A percentile compares a stretch with the other conserved stretches of the same genome.
These are phyloP conservation scores for Gambusia holbrooki DNA, from an alignment of 2,113 vertebrate genomes.

Conservation along the genomic window DNA sequence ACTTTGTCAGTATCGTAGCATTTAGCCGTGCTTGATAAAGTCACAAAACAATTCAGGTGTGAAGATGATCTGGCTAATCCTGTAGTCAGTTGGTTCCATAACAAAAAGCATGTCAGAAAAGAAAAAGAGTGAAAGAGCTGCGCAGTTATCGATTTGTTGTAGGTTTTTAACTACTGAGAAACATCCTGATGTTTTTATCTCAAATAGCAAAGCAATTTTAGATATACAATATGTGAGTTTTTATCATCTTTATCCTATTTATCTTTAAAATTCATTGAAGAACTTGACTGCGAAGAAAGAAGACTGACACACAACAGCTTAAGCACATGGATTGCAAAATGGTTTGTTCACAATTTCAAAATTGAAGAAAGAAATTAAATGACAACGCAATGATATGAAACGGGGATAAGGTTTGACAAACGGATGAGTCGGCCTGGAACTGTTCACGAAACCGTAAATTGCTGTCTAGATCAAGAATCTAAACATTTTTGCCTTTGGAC, in stretches of 20 bases:
- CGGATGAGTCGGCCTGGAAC: not conserved
- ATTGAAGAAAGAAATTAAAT: not conserved
- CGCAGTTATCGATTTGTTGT: not conserved
- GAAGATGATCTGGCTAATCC: not conserved
- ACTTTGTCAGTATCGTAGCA: not conserved
- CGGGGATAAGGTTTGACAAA: not conserved
- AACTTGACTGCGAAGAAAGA: not conserved
- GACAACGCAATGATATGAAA: not conserved
- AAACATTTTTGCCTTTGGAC: not conserved
- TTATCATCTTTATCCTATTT: not conserved
- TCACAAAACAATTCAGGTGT: not conserved
- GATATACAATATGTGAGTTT: not conserved
- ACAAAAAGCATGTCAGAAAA: not conserved
- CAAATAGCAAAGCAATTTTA: not conserved
- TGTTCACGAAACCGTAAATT: constrained; percentile 2
- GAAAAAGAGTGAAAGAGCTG: not conserved
- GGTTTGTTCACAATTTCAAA: not conserved
- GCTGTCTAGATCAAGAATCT: not conserved
- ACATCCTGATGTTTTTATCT: not conserved
- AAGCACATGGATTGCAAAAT: no score
- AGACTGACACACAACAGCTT: no score
- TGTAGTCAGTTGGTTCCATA: not conserved
- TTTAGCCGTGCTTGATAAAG: not conserved
- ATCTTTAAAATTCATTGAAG: not conserved
- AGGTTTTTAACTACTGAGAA: not conserved